A percentile compares a stretch with the other conserved stretches of the same genome.
Conservation (phyloP, 2,797 vertebrate species). For the Scleropages formosus region DNA sequence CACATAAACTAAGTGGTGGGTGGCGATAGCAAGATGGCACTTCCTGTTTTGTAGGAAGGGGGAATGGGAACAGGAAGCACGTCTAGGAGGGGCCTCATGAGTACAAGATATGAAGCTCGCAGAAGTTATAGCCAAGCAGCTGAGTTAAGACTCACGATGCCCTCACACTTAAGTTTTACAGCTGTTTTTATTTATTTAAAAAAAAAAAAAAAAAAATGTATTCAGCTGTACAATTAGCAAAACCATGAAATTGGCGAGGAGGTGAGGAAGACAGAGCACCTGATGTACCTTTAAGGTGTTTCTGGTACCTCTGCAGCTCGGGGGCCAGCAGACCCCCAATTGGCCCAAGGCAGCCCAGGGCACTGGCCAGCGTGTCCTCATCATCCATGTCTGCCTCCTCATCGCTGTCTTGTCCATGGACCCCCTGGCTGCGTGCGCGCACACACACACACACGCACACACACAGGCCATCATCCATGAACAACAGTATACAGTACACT, state of each 20-base stretch:
- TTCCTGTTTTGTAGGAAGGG: conserved; percentile 34
- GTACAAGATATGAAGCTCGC: conserved; percentile 4
- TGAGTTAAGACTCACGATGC: not conserved
- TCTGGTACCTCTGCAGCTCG: conserved; percentile 91
- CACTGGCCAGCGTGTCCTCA: conserved; percentile 82
- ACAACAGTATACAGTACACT: conserved; percentile 22
- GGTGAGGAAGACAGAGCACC: no score
- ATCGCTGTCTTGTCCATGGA: conserved; percentile 84
- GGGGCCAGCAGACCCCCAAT: conserved; percentile 88
- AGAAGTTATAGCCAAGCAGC: not conserved
- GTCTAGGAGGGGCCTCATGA: conserved; percentile 5
- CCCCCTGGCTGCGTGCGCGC: conserved; percentile 47
- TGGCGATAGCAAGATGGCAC: not conserved
- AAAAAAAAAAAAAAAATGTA: no score
- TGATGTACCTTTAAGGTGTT: conserved; percentile 83
- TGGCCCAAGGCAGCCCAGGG: conserved; percentile 91
- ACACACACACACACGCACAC: conserved; percentile 33
- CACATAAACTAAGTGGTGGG: not conserved
- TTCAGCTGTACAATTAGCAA: no score
- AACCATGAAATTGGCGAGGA: not conserved
- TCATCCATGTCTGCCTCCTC: conserved; percentile 90
- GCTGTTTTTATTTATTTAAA: no score
- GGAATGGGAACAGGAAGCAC: conserved; percentile 31
- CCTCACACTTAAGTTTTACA: not conserved
- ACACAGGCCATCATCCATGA: conserved; percentile 27